These are phyloP conservation scores for Eunapius fragilis DNA, from an alignment of 37 sponge, comb jelly and placozoan genomes.

Conservation along the genomic window DNA sequence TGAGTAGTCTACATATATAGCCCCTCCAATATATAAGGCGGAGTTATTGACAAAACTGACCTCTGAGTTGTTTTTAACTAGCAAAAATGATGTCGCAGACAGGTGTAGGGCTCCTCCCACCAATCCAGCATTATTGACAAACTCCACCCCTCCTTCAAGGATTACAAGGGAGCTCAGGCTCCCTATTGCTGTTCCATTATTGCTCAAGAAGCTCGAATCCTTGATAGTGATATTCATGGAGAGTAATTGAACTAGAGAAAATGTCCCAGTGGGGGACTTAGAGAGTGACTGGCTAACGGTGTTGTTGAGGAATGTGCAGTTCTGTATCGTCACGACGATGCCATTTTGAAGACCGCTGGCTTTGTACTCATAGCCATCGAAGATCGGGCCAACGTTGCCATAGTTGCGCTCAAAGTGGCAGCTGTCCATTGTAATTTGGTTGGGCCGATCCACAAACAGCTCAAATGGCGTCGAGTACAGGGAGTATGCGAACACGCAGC, in stretches of 20 bases:
- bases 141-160: constrained; percentile 1
- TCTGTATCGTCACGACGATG: neutral
- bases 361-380: neutral
- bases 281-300: neutral
- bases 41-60: constrained; percentile 20
- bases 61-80: constrained; percentile 16
- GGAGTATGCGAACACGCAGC: neutral
- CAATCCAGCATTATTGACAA: constrained; percentile 30
- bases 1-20: constrained; percentile 9
- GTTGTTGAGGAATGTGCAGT: neutral
- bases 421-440: neutral
- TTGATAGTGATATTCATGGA: constrained; percentile 35
- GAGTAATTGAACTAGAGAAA: constrained; percentile 19
- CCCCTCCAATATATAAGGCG: constrained; percentile 37
- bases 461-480: neutral
- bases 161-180: neutral
- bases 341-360: neutral
- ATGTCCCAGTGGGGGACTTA: neutral
- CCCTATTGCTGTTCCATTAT: constrained; percentile 38
- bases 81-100: neutral
- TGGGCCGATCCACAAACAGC: neutral
- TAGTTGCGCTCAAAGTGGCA: neutral
- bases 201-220: constrained; percentile 13
- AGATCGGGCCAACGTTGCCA: neutral
- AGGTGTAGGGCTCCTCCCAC: constrained; percentile 45